A percentile compares a stretch with the other conserved stretches of the same genome.
Evolutionary conservation across 2,797 vertebrate genomes (phyloP).

Genomic region (Nannoperca obscura): DNA sequence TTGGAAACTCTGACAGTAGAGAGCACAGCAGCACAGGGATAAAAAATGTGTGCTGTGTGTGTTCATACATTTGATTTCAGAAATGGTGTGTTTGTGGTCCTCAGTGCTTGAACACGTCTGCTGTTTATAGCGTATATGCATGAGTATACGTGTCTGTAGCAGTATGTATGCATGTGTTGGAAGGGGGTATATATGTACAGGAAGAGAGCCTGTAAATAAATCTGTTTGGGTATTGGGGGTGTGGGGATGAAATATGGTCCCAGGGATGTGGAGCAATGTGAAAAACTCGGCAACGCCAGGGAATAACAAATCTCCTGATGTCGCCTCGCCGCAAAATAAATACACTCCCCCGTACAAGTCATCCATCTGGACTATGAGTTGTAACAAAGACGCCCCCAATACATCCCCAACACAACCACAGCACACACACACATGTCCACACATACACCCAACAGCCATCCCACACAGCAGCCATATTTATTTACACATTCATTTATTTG

Average conservation of each 20-base stretch:
- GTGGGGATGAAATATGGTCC: conserved; percentile 86
- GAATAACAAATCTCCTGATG: conserved; percentile 89
- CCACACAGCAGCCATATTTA: conserved; percentile 70
- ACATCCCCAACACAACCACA: conserved; percentile 61
- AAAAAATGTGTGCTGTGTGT: conserved; percentile 52
- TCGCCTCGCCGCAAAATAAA: conserved; percentile 86
- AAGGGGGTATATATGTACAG: conserved; percentile 68
- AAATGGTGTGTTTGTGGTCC: conserved; percentile 51
- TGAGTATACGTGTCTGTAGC: conserved; percentile 48
- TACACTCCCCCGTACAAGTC: conserved; percentile 84
- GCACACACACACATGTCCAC: conserved; percentile 29
- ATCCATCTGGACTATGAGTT: conserved; percentile 87
- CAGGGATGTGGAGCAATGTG: conserved; percentile 88
- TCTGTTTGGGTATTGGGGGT: conserved; percentile 87
- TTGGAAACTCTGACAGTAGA: conserved; percentile 33
- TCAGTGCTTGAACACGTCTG: conserved; percentile 52
- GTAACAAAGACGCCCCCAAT: conserved; percentile 85
- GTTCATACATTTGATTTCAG: conserved; percentile 63
- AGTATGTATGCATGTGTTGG: conserved; percentile 65
- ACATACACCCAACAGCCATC: conserved; percentile 36
- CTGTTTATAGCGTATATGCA: conserved; percentile 60
- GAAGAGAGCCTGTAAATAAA: conserved; percentile 86
- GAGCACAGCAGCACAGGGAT: conserved; percentile 3
- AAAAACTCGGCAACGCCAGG: conserved; percentile 86
- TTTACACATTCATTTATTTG: conserved; percentile 80